Conservation (phyloP, 2,113 vertebrate species). For the Ahaetulla prasina region DNA sequence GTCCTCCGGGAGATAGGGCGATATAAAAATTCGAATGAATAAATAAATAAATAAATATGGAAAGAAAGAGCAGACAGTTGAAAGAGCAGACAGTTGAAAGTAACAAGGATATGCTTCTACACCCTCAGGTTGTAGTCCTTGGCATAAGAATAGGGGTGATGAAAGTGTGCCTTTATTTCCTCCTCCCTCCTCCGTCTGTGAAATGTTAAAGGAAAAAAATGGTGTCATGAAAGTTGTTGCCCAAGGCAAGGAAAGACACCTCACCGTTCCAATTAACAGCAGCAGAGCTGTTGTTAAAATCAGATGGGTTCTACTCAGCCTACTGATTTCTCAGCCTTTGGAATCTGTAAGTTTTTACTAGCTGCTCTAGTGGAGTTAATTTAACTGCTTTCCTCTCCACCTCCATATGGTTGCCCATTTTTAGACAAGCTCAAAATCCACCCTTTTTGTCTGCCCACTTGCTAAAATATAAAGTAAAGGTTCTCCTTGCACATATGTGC, state of each 20-base stretch:
- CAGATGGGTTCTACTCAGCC: neutral
- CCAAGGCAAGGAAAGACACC: neutral
- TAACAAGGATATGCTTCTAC: neutral
- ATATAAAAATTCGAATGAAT: no score
- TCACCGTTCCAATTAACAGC: neutral
- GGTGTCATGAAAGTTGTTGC: neutral
- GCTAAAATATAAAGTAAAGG: neutral
- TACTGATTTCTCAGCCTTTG: neutral
- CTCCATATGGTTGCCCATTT: neutral
- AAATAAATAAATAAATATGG: no score
- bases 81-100: neutral
- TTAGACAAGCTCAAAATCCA: conserved; percentile 5
- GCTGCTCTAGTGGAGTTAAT: neutral
- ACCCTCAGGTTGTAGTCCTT: neutral
- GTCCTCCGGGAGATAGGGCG: no score
- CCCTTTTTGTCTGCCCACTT: neutral
- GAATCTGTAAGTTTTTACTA: neutral
- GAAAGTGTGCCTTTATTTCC: neutral
- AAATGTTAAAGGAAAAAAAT: neutral
- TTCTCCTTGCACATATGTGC: no score
- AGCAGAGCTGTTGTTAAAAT: neutral
- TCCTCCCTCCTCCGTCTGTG: neutral
- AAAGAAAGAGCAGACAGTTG: no score
- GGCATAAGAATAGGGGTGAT: neutral
- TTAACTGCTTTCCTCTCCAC: neutral